phyloP scores from a whole-genome alignment of 2,113 vertebrate species.

The Entomyzon cyanotis region DNA sequence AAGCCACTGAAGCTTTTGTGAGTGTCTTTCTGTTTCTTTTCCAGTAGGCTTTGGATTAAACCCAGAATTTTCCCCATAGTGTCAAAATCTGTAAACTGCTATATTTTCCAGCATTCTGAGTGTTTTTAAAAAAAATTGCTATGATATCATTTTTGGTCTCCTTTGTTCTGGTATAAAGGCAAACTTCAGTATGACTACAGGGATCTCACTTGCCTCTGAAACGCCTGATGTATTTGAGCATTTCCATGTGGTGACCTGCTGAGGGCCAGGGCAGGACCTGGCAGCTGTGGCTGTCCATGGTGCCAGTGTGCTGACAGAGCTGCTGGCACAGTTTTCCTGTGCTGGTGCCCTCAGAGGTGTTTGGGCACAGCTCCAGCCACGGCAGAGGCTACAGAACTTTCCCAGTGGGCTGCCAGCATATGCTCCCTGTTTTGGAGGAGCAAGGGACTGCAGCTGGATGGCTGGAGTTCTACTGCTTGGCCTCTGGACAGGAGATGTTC shows the following conservation, averaged over 20 bases:
- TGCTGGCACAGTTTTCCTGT: background rate
- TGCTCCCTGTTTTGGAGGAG: background rate
- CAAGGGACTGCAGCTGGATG: background rate
- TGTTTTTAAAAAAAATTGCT: background rate
- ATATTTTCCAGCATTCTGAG: background rate
- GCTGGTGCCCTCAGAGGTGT: background rate
- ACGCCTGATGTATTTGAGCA: rapidly evolving
- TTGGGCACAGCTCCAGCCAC: background rate
- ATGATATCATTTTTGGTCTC: background rate
- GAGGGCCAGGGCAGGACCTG: background rate
- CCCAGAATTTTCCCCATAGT: rapidly evolving
- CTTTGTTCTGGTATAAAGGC: background rate
- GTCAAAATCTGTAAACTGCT: too few species aligned
- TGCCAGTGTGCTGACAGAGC: background rate
- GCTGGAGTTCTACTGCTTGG: background rate
- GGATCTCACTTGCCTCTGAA: background rate
- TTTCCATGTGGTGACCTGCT: background rate
- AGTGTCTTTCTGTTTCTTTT: background rate
- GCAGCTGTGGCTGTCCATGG: background rate
- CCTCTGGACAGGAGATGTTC: background rate
- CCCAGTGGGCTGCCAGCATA: background rate
- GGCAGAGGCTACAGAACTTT: background rate
- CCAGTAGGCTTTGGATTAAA: background rate
- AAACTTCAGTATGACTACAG: background rate
- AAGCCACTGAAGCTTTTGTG: background rate